phyloP scores from a whole-genome alignment of 2,888 invertebrate genomes.

The Chalcosyrphus nemorum region DNA sequence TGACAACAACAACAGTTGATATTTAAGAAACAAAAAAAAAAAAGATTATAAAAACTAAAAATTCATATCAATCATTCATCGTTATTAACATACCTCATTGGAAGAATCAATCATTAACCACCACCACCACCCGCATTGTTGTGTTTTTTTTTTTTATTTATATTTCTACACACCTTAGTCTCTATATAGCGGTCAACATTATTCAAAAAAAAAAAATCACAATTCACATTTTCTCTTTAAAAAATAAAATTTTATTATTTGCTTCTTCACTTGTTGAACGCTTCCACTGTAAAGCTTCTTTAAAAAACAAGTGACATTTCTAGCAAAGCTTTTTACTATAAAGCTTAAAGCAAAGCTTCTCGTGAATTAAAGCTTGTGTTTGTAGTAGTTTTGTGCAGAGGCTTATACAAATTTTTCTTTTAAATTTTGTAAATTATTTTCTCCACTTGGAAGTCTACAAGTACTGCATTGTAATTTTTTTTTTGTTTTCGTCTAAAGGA shows the following conservation, averaged over 20 bases:
- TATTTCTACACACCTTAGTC: slow-evolving; percentile 23
- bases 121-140: slow-evolving; percentile 28
- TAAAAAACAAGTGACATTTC: no score
- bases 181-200: slow-evolving; percentile 6
- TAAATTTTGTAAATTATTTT: neutral
- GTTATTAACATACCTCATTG: slow-evolving; percentile 54
- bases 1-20: slow-evolving; percentile 55
- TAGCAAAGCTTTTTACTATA: no score
- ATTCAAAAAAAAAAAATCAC: slow-evolving; percentile 28
- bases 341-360: no score
- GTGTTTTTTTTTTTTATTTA: neutral
- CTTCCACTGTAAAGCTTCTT: slow-evolving; percentile 18
- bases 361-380: no score
- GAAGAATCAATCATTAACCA: slow-evolving; percentile 39
- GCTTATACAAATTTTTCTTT: no score
- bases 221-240: neutral
- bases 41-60: neutral
- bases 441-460: neutral
- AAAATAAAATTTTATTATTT: neutral
- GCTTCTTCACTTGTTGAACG: slow-evolving; percentile 17
- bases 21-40: slow-evolving; percentile 36
- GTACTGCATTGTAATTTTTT: slow-evolving; percentile 54
- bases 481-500: no score
- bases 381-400: slow-evolving; percentile 40
- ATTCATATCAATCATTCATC: slow-evolving; percentile 62